Conservation (phyloP, 1,140 invertebrate genomes). For the Drosophila saltans region DNA sequence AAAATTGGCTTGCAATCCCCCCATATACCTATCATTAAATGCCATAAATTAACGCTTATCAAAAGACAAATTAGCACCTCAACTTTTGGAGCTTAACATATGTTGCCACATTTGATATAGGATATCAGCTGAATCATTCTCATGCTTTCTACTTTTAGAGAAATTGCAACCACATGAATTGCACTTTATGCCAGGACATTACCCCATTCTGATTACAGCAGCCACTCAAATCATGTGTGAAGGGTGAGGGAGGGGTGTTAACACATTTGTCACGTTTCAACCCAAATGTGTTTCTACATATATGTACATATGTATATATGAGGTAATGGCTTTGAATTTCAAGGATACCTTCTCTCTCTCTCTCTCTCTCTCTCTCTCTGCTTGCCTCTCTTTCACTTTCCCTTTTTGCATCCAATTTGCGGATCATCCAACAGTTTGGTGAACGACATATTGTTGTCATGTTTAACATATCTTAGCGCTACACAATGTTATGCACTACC, state of each 20-base stretch:
- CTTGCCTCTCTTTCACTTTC: neutral
- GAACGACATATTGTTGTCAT: slow-evolving; percentile 80
- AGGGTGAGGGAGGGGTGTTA: neutral
- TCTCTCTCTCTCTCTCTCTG: neutral
- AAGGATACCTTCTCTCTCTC: too few relatives aligned
- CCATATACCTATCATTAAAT: neutral
- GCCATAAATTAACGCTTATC: slow-evolving; percentile 7
- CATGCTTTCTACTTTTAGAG: neutral
- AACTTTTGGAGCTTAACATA: slow-evolving; percentile 7
- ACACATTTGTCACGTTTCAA: slow-evolving; percentile 1
- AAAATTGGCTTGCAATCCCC: too few relatives aligned
- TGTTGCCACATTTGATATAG: slow-evolving; percentile 3
- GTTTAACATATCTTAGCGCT: slow-evolving; percentile 82
- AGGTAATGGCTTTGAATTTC: neutral
- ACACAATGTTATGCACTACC: slow-evolving; percentile 35
- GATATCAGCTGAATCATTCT: slow-evolving; percentile 6
- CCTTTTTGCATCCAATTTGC: slow-evolving; percentile 11
- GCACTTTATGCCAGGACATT: neutral
- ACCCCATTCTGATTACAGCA: neutral
- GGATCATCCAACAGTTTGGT: slow-evolving; percentile 53
- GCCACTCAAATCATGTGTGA: neutral
- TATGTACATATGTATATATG: too few relatives aligned
- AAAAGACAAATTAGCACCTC: slow-evolving; percentile 9
- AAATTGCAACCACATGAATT: neutral
- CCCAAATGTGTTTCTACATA: neutral